Base-by-base conservation (phyloP, 2,888 invertebrate genomes). In the Panzeria rudis region DNA sequence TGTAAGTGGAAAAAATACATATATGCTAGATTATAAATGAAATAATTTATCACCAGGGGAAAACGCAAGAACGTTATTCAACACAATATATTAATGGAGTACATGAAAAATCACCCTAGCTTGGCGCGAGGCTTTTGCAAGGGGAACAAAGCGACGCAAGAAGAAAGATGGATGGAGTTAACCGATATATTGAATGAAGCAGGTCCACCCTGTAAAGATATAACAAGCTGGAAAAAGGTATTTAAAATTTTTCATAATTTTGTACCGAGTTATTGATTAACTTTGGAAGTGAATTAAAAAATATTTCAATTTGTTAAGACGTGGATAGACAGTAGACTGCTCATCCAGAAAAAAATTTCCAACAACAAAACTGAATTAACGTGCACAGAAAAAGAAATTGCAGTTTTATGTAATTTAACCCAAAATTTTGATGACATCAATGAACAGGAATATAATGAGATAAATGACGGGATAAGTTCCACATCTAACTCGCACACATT, bases 171-270 rank as follows among this genome's bases (percentile, higher is more conserved):
- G 62, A 23, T 8, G 15, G 20, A 62, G 13, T 62, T 62, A 13
- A 13, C 62, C 7, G 11, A 20, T 6, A 41, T 7, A 41, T 35
- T 62, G 3, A 62, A 62, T 62, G 23, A 23, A 8, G 62, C 38
- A 23, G 62, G 62, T 23, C 62, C 62, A 7, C 38, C 62, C 0
- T 23, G 6, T 38, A 62, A 41, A n/a, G 62, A 62, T 15, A 41
- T 41, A 23, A 35, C 38, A 23, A 41, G 23, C 38, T 62, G 62
- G 62, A 62, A 62, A 41, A 62, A 62, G 62, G 62, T 41, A 62
- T 23, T 20, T 20, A 20, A 8, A 6, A 50, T 50, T 8, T 50
- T 20, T 50, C 17, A 15, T 1, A 20, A 2, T 59, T 17, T 38
- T 11, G 38, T 3, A 38, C 5, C 2, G 11, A 35, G 5, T 11